phyloP scores from a whole-genome alignment of 1,140 invertebrate genomes.

The Triops cancriformis region DNA sequence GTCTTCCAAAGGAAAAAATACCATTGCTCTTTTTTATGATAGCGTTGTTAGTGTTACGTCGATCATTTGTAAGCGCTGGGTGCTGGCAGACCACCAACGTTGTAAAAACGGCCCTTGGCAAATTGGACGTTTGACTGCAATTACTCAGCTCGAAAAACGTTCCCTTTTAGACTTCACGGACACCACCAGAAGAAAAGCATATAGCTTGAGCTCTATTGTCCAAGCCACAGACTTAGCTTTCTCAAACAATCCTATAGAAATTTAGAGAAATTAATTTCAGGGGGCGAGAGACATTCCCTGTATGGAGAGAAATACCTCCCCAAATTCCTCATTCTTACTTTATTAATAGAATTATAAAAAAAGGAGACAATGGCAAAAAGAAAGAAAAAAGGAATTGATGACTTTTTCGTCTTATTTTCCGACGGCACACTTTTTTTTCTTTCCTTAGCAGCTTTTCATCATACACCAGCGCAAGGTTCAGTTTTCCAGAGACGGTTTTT shows the following conservation, averaged over 20 bases:
- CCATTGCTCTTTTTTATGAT: background rate
- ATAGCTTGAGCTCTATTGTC: background rate
- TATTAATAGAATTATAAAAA: too few species aligned
- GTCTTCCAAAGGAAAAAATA: background rate
- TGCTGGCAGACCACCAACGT: slow-evolving; percentile 10
- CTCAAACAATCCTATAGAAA: background rate
- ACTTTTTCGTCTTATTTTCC: too few species aligned
- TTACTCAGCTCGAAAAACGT: slow-evolving; percentile 11
- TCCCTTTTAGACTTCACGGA: background rate
- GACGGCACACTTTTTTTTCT: background rate
- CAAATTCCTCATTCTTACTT: too few species aligned
- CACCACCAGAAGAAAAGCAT: background rate
- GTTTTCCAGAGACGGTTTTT: background rate
- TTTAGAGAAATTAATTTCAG: background rate
- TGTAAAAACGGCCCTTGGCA: slow-evolving; percentile 3
- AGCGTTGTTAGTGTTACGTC: slow-evolving; percentile 5
- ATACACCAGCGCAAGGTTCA: background rate
- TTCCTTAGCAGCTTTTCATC: background rate
- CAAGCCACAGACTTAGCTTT: background rate
- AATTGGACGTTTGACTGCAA: slow-evolving; percentile 13
- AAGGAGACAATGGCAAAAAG: too few species aligned
- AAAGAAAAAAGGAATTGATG: too few species aligned
- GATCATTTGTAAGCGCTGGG: slow-evolving; percentile 9
- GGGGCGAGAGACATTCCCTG: background rate
- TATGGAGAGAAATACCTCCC: background rate